A percentile compares a stretch with the other conserved stretches of the same genome.
These are phyloP conservation scores for Clusia tigrina DNA, from an alignment of 2,888 invertebrate species.

Conservation along the genomic window DNA sequence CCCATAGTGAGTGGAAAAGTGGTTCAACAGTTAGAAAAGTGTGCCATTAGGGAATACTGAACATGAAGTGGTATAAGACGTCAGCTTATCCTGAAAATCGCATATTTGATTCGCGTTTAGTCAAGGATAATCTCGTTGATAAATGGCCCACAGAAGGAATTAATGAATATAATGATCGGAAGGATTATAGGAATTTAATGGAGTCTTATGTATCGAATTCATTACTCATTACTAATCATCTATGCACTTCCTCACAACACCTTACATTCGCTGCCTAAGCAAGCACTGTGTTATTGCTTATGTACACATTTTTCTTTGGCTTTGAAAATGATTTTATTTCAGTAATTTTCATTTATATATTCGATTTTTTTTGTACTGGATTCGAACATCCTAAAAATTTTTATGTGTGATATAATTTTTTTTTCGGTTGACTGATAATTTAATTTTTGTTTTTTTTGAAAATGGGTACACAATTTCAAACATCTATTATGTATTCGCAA, in stretches of 20 bases:
- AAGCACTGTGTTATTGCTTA: slow-evolving; percentile 12
- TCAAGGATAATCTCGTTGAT: slow-evolving; percentile 61
- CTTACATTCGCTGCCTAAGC: slow-evolving; percentile 14
- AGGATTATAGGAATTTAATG: slow-evolving; percentile 63
- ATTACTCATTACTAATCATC: slow-evolving; percentile 12
- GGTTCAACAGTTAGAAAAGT: slow-evolving; percentile 8
- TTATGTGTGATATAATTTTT: slow-evolving; percentile 15
- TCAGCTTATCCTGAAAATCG: slow-evolving; percentile 61
- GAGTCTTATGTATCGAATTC: slow-evolving; percentile 61
- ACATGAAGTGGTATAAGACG: slow-evolving; percentile 51
- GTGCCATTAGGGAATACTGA: slow-evolving; percentile 13
- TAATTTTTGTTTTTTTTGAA: slow-evolving; percentile 17
- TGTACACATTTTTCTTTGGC: neutral
- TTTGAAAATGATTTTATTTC: slow-evolving; percentile 16
- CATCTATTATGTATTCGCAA: slow-evolving; percentile 67
- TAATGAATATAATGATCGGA: slow-evolving; percentile 56
- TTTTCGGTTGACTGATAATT: slow-evolving; percentile 1
- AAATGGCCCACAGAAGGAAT: slow-evolving; percentile 58
- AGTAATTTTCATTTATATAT: slow-evolving; percentile 19
- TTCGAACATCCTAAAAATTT: slow-evolving; percentile 18
- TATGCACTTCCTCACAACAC: slow-evolving; percentile 17
- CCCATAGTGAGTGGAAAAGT: slow-evolving; percentile 61
- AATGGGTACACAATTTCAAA: slow-evolving; percentile 45
- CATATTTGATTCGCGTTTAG: slow-evolving; percentile 61
- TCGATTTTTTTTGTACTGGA: slow-evolving; percentile 11